Evolutionary conservation across 2,888 invertebrate genomes (phyloP), one percentile per base, ranked within the genome.

Genomic region (Nomada ferruginata): DNA sequence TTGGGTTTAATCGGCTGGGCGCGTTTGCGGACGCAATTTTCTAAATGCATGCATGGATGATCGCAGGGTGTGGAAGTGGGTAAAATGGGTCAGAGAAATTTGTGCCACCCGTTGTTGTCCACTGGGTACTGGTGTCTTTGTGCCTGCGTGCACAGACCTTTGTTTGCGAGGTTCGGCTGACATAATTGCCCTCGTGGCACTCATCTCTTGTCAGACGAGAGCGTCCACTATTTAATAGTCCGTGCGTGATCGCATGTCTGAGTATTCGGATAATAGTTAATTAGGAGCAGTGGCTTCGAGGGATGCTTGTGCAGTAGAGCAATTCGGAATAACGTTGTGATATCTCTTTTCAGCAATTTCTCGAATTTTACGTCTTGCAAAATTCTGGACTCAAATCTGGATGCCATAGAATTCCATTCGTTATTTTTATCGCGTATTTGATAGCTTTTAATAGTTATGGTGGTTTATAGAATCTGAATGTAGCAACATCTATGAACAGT

Each of bases 141-240:
- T 26, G 20, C 20, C 69, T 69, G 44, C 26, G 47, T 26, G 20
- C 20, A 4, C 42, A 47, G 59, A n/a, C 47, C 57, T 15, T 47
- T 15, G n/a, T 20, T 36, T 59, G 26, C 26, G n/a, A 9, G 20
- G 29, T 15, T 69, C 3, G 11, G 57, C 44, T n/a, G 13, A 44
- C 69, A 59, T 69, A 59, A 59, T 47, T 69, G 26, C 57, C 44
- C 44, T 69, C 69, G n/a, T n/a, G 2, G 13, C n/a, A 57, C 26
- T 59, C 36, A 36, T 36, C 36, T 36, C 36, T 7, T 36, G 36
- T 36, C 57, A 23, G 29, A 69, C 15, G n/a, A n/a, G n/a, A 4
- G 18, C 47, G 9, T 59, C 57, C 23, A 23, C 26, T 59, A n/a
- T 69, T 69, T 69, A 59, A 69, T 69, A 26, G 44, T 26, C 4